A percentile compares a stretch with the other conserved stretches of the same genome.
phyloP scores from a whole-genome alignment of 2,797 vertebrate genomes.

The Pteronotus mesoamericanus region DNA sequence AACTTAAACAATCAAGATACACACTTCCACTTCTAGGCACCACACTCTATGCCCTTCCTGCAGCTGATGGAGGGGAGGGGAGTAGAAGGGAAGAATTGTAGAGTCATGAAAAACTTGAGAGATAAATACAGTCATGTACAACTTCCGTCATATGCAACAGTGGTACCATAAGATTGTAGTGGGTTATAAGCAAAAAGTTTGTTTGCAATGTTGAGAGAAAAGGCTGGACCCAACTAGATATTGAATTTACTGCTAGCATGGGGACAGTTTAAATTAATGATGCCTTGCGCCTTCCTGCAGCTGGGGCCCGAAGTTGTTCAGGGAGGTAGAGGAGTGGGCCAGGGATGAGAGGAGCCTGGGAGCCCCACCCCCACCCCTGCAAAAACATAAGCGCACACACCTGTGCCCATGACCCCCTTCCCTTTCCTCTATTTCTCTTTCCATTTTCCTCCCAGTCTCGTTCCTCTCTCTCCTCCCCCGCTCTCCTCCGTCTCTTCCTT shows the following conservation, averaged over 20 bases:
- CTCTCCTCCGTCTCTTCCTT: not conserved
- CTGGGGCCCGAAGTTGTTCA: not conserved
- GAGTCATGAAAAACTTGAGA: not conserved
- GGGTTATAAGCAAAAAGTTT: not conserved
- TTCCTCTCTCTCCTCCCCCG: not conserved
- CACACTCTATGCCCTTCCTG: conserved; percentile 14
- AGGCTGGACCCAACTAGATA: not conserved
- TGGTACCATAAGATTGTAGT: too few species aligned
- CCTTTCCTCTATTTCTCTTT: not conserved
- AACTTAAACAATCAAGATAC: not conserved
- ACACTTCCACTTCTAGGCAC: not conserved
- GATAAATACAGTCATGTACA: not conserved
- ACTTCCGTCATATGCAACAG: not conserved
- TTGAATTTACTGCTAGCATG: not conserved
- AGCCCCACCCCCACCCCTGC: not conserved
- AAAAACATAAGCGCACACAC: not conserved
- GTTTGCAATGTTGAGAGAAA: not conserved
- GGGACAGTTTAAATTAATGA: too few species aligned
- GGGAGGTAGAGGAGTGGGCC: not conserved
- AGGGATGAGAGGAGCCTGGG: not conserved
- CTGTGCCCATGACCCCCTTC: not conserved
- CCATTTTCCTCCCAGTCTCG: not conserved
- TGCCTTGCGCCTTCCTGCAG: not conserved
- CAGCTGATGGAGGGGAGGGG: not conserved
- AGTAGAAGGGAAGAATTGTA: not conserved